A percentile compares a stretch with the other conserved stretches of the same genome.
Evolutionary conservation across 2,113 vertebrate species (phyloP).

Genomic region (Peromyscus leucopus): DNA sequence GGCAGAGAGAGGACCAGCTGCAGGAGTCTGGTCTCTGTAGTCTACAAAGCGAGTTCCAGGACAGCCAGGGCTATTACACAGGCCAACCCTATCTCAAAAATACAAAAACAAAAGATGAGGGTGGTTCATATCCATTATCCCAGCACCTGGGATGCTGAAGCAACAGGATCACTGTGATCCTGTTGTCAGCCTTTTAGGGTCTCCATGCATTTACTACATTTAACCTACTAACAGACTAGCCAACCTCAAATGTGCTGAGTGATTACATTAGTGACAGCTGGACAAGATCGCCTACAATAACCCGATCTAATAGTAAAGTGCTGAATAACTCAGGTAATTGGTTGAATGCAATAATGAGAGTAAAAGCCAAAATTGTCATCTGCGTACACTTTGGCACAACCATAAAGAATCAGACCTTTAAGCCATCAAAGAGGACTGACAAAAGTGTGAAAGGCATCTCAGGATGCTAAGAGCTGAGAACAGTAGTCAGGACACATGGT

Average conservation of each 20-base stretch:
- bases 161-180: background rate
- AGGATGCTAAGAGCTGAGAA: background rate
- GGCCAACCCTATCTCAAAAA: background rate
- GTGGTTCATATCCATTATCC: background rate
- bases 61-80: background rate
- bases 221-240: background rate
- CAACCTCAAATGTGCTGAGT: background rate
- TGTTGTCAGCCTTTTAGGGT: no score
- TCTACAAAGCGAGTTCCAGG: background rate
- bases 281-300: background rate
- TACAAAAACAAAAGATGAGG: background rate
- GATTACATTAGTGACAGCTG: background rate
- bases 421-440: background rate
- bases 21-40: background rate
- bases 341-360: background rate
- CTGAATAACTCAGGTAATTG: background rate
- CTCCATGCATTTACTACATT: background rate
- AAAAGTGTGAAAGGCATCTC: background rate
- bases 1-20: no score
- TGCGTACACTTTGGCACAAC: no score
- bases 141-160: background rate
- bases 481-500: background rate
- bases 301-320: background rate
- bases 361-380: background rate
- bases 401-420: background rate